A percentile compares a stretch with the other conserved stretches of the same genome.
Evolutionary conservation across 2,113 vertebrate species (phyloP).

Genomic region (Myiozetetes cayanensis): DNA sequence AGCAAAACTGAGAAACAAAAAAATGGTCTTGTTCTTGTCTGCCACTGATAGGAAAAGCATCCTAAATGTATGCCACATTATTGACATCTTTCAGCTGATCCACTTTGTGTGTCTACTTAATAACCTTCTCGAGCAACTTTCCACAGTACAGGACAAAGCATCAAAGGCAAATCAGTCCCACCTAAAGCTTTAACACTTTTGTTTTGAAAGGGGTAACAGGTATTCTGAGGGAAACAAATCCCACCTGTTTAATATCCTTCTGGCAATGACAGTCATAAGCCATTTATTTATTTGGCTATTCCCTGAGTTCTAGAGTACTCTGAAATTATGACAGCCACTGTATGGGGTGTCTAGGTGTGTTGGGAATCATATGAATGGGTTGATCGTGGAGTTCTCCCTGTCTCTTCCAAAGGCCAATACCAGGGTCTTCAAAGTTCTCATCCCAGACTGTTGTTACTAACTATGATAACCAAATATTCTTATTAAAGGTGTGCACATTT

Average conservation of each 20-base stretch:
- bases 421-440: neutral
- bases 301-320: neutral
- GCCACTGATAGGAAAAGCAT: neutral
- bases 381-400: neutral
- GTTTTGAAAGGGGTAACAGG: neutral
- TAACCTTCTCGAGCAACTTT: neutral
- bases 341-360: neutral
- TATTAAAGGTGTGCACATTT: neutral
- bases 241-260: neutral
- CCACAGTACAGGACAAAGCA: neutral
- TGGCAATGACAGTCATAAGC: neutral
- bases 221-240: neutral
- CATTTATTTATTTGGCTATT: neutral
- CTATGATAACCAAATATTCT: neutral
- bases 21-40: neutral
- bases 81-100: neutral
- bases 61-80: neutral
- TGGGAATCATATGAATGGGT: neutral
- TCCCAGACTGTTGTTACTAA: neutral
- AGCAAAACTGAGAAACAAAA: neutral
- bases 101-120: neutral
- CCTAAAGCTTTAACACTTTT: neutral
- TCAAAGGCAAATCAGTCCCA: neutral
- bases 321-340: neutral
- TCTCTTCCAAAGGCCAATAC: neutral